Conservation (phyloP, 1,140 invertebrate species). For the Euborellia annulipes region DNA sequence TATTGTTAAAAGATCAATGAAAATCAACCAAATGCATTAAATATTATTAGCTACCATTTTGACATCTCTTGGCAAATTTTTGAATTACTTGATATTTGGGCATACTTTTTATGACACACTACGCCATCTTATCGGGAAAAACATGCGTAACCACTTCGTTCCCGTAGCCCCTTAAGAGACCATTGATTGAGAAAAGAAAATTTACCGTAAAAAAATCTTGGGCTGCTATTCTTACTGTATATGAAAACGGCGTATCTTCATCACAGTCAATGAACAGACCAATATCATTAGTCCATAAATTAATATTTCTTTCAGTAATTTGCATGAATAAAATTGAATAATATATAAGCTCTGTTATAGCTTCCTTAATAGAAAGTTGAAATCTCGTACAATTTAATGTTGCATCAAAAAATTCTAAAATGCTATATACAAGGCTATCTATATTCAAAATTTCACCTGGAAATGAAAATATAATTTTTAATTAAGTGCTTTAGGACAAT, state of each 20-base stretch:
- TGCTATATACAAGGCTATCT: conserved; percentile 55
- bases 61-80: too few species aligned
- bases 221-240: conserved; percentile 59
- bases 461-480: conserved; percentile 13
- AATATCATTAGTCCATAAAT: conserved; percentile 50
- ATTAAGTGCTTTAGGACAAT: neutral
- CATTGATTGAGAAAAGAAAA: conserved; percentile 1
- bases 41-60: too few species aligned
- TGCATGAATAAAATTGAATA: conserved; percentile 62
- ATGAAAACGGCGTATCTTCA: conserved; percentile 48
- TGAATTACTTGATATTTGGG: too few species aligned
- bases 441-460: conserved; percentile 54
- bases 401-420: conserved; percentile 57
- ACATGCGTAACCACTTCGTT: too few species aligned
- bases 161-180: too few species aligned
- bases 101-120: too few species aligned
- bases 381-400: conserved; percentile 45
- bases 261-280: conserved; percentile 67
- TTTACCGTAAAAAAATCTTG: conserved; percentile 48
- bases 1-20: too few species aligned
- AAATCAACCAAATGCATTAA: too few species aligned
- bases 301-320: conserved; percentile 58
- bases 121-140: too few species aligned
- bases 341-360: conserved; percentile 53
- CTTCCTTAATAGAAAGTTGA: conserved; percentile 43